These are phyloP conservation scores for Sarcophaga carnaria DNA, from an alignment of 2,888 invertebrate genomes.

Conservation along the genomic window DNA sequence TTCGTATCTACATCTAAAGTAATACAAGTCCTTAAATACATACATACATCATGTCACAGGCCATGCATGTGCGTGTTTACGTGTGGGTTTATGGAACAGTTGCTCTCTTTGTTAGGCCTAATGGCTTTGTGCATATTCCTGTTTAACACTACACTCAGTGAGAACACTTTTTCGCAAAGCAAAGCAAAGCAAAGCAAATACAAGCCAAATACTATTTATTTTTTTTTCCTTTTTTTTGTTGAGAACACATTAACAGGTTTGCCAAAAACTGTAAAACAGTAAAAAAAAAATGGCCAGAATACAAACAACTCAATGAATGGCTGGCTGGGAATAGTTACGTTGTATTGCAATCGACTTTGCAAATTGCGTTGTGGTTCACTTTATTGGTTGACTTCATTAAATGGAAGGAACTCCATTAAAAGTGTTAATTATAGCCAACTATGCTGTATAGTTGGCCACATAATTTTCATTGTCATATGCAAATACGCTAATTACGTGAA, in stretches of 20 bases:
- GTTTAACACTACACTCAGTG: slow-evolving; percentile 30
- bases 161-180: not conserved
- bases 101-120: slow-evolving; percentile 40
- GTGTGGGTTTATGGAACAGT: slow-evolving; percentile 32
- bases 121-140: slow-evolving; percentile 4
- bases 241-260: not conserved
- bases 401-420: not conserved
- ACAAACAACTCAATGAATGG: not conserved
- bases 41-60: not conserved
- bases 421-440: not conserved
- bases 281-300: slow-evolving; percentile 3
- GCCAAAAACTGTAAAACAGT: slow-evolving; percentile 26
- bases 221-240: not conserved
- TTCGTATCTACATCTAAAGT: slow-evolving; percentile 30
- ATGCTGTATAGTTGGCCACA: not conserved
- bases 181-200: too few species aligned
- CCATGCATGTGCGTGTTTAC: slow-evolving; percentile 8
- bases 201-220: slow-evolving; percentile 1
- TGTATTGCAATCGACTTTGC: not conserved
- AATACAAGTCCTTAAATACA: not conserved
- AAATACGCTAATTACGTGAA: not conserved
- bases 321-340: not conserved
- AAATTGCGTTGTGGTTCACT: not conserved
- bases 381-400: not conserved
- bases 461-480: not conserved